A percentile compares a stretch with the other conserved stretches of the same genome.
Conservation (phyloP, 2,113 vertebrate genomes). For the Pseudorectes ferrugineus region DNA sequence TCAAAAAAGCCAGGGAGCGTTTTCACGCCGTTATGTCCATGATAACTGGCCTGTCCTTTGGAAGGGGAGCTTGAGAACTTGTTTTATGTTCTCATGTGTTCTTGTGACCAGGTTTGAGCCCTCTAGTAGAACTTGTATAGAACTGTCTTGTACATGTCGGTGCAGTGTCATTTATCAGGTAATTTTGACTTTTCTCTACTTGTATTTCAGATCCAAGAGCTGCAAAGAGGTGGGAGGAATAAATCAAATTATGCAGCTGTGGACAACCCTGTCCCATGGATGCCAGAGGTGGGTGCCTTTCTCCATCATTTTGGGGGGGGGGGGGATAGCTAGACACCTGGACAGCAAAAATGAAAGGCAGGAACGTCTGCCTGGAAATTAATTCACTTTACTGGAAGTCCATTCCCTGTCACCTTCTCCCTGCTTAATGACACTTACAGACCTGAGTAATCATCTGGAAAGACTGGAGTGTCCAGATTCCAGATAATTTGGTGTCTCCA, state of each 20-base stretch:
- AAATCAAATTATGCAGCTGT: not conserved
- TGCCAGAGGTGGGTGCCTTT: slow-evolving; percentile 52
- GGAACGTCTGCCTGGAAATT: not conserved
- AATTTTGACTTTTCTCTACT: not conserved
- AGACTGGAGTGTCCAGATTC: slow-evolving; percentile 15
- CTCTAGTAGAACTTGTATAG: not conserved
- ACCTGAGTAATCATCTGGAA: not conserved
- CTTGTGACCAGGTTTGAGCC: not conserved
- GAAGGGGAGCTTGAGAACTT: not conserved
- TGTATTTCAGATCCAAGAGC: slow-evolving; percentile 31
- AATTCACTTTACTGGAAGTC: not conserved
- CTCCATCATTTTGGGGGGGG: not conserved
- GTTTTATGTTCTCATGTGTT: not conserved
- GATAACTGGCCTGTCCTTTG: not conserved
- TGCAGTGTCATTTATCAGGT: not conserved
- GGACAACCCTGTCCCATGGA: not conserved
- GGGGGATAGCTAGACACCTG: not conserved
- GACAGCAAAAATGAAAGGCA: not conserved
- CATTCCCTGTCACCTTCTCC: not conserved
- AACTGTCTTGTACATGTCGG: not conserved
- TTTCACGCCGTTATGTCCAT: not conserved
- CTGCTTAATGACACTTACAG: not conserved
- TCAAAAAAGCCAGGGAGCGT: not conserved
- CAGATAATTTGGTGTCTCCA: not conserved
- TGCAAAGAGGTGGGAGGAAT: not conserved